Percentiles rank a stretch among this genome's conserved stretches.
Evolutionary conservation across 2,113 vertebrate genomes (phyloP).

Genomic region (Hemichromis elongatus): DNA sequence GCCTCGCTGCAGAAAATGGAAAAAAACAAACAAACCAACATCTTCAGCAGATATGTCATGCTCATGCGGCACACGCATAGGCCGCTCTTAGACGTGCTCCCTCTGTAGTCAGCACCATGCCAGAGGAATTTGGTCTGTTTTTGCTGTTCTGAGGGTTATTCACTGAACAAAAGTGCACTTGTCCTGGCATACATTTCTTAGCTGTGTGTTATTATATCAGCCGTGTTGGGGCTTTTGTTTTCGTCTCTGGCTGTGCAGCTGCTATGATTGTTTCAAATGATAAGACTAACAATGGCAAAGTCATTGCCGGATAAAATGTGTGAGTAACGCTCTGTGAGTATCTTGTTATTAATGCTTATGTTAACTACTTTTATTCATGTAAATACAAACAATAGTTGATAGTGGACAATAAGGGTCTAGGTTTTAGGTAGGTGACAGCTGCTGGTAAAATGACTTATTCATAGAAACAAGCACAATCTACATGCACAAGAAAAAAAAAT

Average conservation of each 20-base stretch:
- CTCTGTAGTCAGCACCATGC: constrained; percentile 28
- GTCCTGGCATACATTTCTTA: neutral
- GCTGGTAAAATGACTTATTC: neutral
- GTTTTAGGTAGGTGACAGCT: neutral
- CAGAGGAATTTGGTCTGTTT: constrained; percentile 1
- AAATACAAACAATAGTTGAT: neutral
- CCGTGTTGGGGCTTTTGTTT: neutral
- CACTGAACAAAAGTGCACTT: neutral
- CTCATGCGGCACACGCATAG: neutral
- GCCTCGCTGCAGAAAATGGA: neutral
- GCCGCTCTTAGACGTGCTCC: constrained; percentile 15
- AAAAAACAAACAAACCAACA: neutral
- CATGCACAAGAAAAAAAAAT: neutral
- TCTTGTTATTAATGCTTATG: neutral
- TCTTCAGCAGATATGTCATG: constrained; percentile 37
- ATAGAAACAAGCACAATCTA: neutral
- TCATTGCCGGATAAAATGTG: neutral
- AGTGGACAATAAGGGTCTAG: neutral
- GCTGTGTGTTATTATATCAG: neutral
- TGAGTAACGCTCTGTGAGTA: neutral
- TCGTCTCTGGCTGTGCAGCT: neutral
- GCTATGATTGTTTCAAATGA: neutral
- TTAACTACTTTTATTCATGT: neutral
- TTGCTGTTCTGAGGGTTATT: neutral
- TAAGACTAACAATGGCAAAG: neutral